Percentiles rank a stretch among this genome's conserved stretches.
These are phyloP conservation scores for Sycophila texana DNA, from an alignment of 2,888 invertebrate species.

Conservation along the genomic window DNA sequence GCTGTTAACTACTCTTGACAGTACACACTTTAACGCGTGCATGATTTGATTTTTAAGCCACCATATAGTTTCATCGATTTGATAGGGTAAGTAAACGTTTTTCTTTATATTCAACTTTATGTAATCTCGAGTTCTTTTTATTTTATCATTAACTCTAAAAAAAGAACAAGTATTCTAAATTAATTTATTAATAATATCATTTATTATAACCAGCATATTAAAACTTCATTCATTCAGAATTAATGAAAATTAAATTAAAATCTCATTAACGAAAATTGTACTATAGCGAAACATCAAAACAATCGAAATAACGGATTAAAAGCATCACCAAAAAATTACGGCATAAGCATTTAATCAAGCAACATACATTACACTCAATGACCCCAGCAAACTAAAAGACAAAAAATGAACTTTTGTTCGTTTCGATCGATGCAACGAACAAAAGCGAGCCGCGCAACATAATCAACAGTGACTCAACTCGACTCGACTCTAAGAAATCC, in stretches of 20 bases:
- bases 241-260: too few species aligned
- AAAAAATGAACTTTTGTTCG: too few species aligned
- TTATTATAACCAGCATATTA: too few species aligned
- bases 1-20: conserved; percentile 12
- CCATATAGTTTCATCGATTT: too few species aligned
- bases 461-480: neutral
- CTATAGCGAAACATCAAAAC: too few species aligned
- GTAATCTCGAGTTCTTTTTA: neutral
- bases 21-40: neutral
- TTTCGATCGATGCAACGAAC: neutral
- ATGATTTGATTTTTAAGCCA: neutral
- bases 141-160: neutral
- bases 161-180: too few species aligned
- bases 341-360: neutral
- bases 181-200: too few species aligned
- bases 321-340: too few species aligned
- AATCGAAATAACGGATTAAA: too few species aligned
- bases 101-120: neutral
- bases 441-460: neutral
- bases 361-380: neutral
- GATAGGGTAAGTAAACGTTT: too few species aligned
- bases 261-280: too few species aligned
- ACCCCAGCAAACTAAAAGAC: neutral
- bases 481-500: neutral
- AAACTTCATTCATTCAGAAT: too few species aligned